Evolutionary conservation across 2,888 invertebrate genomes (phyloP), one percentile per base, ranked within the genome.

Genomic region (Dynastes maya): DNA sequence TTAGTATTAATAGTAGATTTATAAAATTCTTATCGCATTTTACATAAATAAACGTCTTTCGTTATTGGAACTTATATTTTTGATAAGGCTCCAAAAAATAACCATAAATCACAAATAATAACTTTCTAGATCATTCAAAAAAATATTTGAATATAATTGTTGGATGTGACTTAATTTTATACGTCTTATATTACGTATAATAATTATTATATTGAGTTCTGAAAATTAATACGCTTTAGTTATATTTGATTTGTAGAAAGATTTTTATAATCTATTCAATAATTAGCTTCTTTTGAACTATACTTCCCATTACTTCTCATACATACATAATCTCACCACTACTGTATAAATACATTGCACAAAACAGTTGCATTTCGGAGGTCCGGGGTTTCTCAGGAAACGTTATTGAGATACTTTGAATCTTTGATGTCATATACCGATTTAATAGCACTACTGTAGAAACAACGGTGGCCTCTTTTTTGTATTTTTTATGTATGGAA

Each of bases 391-490:
- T 71, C 71, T 32, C 58, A 71, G 71, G 40, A 11, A 71, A 71
- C 13, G n/a, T 13, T 51, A 51, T 51, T 51, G 13, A 67, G 37
- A 71, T 40, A 22, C 45, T 49, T 40, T 64, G 3, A 64, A 2
- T 9, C 51, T 51, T 51, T 9, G 5, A 51, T 51, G 51, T 13
- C 51, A 51, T n/a, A 51, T 51, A 51, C 51, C 58, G 22, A 58
- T 58, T 58, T 16, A 58, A 5, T 3, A 58, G 58, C 22, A 16
- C 58, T n/a, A 71, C 71, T 71, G 71, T 16, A 32, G 71, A 40
- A 71, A 58, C 9, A 22, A 37, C 71, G 8, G 55, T 37, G 76
- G 67, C 76, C 65, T 76, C 55, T 76, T 55, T 76, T 67, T 45
- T 37, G 40, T 8, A 22, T n/a, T 72, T 72, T 71, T 55, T n/a